These are phyloP conservation scores for Coracias cyanogaster DNA, from an alignment of 2,797 vertebrate genomes.

Conservation along the genomic window DNA sequence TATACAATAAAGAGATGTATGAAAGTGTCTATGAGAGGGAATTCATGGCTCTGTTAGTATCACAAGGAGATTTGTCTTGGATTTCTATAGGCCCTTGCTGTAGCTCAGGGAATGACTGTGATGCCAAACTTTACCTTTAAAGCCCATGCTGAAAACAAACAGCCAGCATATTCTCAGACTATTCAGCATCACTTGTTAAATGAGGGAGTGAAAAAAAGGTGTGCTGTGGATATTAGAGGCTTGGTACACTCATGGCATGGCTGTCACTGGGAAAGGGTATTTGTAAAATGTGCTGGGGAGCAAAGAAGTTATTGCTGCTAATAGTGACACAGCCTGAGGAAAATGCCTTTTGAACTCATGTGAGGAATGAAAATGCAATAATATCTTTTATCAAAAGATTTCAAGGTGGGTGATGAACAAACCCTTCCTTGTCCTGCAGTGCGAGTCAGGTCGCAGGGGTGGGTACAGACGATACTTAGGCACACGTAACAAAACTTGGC, in stretches of 20 bases:
- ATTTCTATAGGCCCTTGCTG: neutral
- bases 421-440: neutral
- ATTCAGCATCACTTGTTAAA: constrained; percentile 7
- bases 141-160: neutral
- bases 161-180: neutral
- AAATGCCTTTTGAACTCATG: neutral
- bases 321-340: neutral
- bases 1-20: constrained; percentile 42
- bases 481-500: constrained; percentile 7
- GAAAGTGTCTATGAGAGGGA: constrained; percentile 40
- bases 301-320: neutral
- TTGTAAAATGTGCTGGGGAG: constrained; percentile 1
- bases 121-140: constrained; percentile 7
- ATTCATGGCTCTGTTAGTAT: constrained; percentile 37
- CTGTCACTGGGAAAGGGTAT: constrained; percentile 1
- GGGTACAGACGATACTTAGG: neutral
- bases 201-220: neutral
- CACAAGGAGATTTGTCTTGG: neutral
- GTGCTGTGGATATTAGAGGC: neutral
- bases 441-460: neutral
- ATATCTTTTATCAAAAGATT: neutral
- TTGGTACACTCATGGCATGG: neutral
- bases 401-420: neutral
- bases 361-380: neutral
- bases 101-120: constrained; percentile 1